Evolutionary conservation across 1,140 invertebrate species (phyloP).

Genomic region (Bicyclus anynana): DNA sequence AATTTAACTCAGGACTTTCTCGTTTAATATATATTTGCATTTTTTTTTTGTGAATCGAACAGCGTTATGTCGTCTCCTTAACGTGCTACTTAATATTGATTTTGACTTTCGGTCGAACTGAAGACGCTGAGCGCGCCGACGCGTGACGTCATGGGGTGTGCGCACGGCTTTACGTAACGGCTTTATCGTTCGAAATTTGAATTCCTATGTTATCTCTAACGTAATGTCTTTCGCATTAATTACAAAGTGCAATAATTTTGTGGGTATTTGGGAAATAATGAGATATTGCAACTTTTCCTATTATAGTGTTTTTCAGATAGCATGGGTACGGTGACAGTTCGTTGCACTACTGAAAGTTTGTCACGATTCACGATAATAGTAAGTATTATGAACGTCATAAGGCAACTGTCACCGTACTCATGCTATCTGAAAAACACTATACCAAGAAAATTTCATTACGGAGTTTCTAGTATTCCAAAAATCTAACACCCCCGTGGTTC

Average conservation of each 20-base stretch:
- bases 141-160: conserved; percentile 41
- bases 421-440: no score
- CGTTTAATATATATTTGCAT: not conserved
- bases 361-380: no score
- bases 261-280: not conserved
- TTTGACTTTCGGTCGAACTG: conserved; percentile 3
- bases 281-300: no score
- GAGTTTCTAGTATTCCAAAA: no score
- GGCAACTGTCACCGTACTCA: no score
- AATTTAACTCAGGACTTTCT: no score
- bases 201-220: conserved; percentile 7
- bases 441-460: no score
- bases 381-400: no score
- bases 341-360: no score
- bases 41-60: not conserved
- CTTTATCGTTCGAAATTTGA: conserved; percentile 29
- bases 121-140: conserved; percentile 22
- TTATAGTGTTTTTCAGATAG: no score
- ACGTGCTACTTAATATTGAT: not conserved
- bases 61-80: not conserved
- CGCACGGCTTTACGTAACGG: conserved; percentile 44
- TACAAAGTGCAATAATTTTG: not conserved
- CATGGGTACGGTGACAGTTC: no score
- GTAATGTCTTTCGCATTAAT: not conserved
- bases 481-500: no score